A percentile compares a stretch with the other conserved stretches of the same genome.
These are phyloP conservation scores for Pyrgus malvae DNA, from an alignment of 2,888 invertebrate species.

Conservation along the genomic window DNA sequence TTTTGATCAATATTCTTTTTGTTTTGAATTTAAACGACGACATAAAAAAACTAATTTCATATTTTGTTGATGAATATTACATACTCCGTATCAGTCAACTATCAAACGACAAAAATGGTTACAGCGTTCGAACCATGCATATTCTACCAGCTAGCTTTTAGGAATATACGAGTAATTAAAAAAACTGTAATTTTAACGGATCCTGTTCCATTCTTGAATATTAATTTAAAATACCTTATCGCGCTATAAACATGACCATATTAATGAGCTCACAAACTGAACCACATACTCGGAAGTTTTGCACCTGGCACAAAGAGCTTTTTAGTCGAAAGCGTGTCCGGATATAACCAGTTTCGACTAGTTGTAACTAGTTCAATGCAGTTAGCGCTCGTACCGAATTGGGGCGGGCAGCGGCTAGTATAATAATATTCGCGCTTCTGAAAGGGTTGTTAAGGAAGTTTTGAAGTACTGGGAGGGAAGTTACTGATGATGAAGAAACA, in stretches of 20 bases:
- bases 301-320: conserved; percentile 21
- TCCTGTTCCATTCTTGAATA: too few relatives aligned
- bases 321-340: conserved; percentile 4
- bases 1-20: too few relatives aligned
- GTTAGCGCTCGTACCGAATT: conserved; percentile 7
- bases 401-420: conserved; percentile 1
- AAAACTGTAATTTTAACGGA: too few relatives aligned
- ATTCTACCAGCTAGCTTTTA: too few relatives aligned
- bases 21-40: too few relatives aligned
- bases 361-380: conserved; percentile 20
- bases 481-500: neutral
- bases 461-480: neutral
- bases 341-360: conserved; percentile 15
- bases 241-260: neutral
- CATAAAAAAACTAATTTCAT: too few relatives aligned
- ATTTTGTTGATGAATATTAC: too few relatives aligned
- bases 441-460: conserved; percentile 7
- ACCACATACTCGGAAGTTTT: neutral
- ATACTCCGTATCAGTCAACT: too few relatives aligned
- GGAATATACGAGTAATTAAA: too few relatives aligned
- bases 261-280: conserved; percentile 1
- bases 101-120: too few relatives aligned
- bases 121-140: too few relatives aligned
- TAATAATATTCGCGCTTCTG: neutral
- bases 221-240: too few relatives aligned